Percentiles rank a stretch among this genome's conserved stretches.
Evolutionary conservation across 2,797 vertebrate genomes (phyloP).

Genomic region (Myotis pilosus): DNA sequence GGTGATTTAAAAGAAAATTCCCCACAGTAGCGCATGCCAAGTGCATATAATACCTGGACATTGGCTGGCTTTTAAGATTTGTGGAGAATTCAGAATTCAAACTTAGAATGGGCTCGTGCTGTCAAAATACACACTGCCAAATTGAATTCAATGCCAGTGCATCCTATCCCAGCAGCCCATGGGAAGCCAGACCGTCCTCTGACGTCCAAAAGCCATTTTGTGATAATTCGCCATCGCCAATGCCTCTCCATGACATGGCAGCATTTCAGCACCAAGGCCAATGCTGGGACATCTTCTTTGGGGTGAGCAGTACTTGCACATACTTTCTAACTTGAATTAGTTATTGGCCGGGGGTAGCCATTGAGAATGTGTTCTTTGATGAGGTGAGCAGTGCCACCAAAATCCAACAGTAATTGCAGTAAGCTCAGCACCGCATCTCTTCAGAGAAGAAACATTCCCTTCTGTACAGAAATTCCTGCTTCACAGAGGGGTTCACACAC

Average conservation of each 20-base stretch:
- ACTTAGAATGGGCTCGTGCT: conserved; percentile 39
- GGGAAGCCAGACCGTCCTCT: conserved; percentile 56
- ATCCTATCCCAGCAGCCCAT: conserved; percentile 46
- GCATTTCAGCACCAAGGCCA: conserved; percentile 30
- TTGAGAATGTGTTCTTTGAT: neutral
- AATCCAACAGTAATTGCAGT: neutral
- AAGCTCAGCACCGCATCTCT: neutral
- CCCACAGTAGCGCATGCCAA: neutral
- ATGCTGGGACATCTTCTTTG: conserved; percentile 20
- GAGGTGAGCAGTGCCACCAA: neutral
- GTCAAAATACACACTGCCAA: conserved; percentile 63
- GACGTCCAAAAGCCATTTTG: conserved; percentile 53
- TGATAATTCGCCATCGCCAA: conserved; percentile 49
- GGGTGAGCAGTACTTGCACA: neutral
- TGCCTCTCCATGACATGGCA: conserved; percentile 44
- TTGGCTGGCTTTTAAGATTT: conserved; percentile 40
- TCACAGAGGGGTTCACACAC: neutral
- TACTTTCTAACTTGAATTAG: neutral
- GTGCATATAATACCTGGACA: neutral
- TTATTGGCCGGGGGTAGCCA: neutral
- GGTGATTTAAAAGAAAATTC: conserved; percentile 45
- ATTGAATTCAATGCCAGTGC: conserved; percentile 38
- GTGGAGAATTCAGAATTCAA: conserved; percentile 55
- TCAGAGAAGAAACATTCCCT: neutral
- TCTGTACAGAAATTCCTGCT: neutral